These are phyloP conservation scores for Microtus montanus DNA, from an alignment of 2,113 vertebrate species.

Conservation along the genomic window DNA sequence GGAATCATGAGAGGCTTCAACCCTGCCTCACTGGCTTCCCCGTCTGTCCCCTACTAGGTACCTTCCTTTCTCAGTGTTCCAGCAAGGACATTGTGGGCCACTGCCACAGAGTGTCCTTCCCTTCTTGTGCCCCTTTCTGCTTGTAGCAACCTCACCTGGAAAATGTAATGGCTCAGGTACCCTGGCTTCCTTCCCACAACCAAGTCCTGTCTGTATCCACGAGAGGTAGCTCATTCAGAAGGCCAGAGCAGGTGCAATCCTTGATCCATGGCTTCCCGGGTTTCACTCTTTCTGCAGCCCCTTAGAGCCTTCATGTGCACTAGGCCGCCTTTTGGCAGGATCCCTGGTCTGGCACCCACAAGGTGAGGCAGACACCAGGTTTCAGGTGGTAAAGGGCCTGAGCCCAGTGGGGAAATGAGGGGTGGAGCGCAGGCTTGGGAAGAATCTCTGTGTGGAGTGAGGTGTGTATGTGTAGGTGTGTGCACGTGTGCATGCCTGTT, in stretches of 20 bases:
- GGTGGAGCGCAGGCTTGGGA: neutral
- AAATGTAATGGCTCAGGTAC: neutral
- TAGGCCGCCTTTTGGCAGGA: neutral
- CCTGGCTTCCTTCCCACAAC: slow-evolving; percentile 15
- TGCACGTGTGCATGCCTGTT: slow-evolving; percentile 71
- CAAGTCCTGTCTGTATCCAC: neutral
- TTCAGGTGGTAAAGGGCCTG: neutral
- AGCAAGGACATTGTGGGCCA: neutral
- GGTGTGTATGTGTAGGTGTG: slow-evolving; percentile 22
- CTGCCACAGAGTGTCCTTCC: neutral
- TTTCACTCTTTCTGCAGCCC: neutral
- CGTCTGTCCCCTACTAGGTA: neutral
- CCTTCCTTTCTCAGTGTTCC: neutral
- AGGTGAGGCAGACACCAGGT: neutral
- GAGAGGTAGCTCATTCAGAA: neutral
- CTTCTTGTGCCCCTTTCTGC: neutral
- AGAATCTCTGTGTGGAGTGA: slow-evolving; percentile 59
- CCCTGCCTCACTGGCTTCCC: neutral
- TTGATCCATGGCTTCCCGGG: neutral
- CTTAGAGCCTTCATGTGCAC: too few relatives aligned
- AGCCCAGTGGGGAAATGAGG: neutral
- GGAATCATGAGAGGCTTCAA: neutral
- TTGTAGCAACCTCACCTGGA: neutral
- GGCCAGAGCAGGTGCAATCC: neutral
- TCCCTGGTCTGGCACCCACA: neutral